These are phyloP conservation scores for Myiothlypis coronata DNA, from an alignment of 2,797 vertebrate species.

Conservation along the genomic window DNA sequence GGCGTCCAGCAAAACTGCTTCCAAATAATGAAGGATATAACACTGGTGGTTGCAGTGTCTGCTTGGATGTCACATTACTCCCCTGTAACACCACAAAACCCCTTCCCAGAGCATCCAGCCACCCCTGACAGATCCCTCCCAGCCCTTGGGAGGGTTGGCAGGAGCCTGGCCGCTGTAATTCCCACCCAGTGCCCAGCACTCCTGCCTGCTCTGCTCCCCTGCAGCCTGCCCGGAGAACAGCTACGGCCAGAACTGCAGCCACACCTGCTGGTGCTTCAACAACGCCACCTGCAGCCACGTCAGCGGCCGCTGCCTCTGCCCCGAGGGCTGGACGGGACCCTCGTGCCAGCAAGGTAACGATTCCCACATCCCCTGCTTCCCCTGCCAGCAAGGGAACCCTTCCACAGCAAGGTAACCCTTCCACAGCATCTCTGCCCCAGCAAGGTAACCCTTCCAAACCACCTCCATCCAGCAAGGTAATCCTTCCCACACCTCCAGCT, in stretches of 20 bases:
- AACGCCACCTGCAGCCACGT: slow-evolving; percentile 81
- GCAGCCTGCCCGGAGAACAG: slow-evolving; percentile 81
- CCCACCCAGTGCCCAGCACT: background rate
- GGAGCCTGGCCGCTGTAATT: background rate
- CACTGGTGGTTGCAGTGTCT: accelerated
- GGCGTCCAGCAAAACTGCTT: background rate
- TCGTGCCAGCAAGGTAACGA: slow-evolving; percentile 82
- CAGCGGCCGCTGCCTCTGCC: slow-evolving; percentile 83
- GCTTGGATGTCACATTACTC: background rate
- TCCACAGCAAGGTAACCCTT: too few relatives aligned
- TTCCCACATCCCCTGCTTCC: too few relatives aligned
- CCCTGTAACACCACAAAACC: background rate
- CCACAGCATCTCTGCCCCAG: too few relatives aligned
- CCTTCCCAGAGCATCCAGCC: background rate
- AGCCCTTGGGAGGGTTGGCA: background rate
- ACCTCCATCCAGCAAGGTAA: too few relatives aligned
- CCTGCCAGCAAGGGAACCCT: slow-evolving; percentile 74
- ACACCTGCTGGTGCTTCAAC: slow-evolving; percentile 82
- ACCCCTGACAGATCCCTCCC: background rate
- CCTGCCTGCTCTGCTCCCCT: background rate
- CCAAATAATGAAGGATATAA: background rate
- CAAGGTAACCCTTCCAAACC: too few relatives aligned
- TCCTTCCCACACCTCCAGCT: too few relatives aligned
- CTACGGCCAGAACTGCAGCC: slow-evolving; percentile 87
- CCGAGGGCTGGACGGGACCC: slow-evolving; percentile 85